Percentiles rank a stretch among this genome's conserved stretches.
Conservation (phyloP, 2,113 vertebrate species). For the Scomber japonicus region DNA sequence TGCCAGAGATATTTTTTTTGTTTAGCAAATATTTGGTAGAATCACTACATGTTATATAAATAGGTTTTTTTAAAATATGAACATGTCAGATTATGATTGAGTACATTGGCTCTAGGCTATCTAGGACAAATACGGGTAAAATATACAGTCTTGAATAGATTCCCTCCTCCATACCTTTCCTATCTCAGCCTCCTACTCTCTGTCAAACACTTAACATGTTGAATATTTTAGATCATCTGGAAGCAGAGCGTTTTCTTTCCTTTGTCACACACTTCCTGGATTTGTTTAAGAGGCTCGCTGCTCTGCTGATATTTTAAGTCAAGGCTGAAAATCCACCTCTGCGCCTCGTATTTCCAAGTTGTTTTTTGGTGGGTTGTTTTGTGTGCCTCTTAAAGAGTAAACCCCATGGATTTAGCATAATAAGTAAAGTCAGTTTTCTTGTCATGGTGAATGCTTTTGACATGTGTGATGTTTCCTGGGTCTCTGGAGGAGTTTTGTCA, state of each 20-base stretch:
- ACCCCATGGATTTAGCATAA: too few relatives aligned
- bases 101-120: too few relatives aligned
- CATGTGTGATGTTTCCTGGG: too few relatives aligned
- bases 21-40: too few relatives aligned
- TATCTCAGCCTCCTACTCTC: constrained; percentile 11
- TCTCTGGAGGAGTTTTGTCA: too few relatives aligned
- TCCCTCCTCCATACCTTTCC: neutral
- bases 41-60: too few relatives aligned
- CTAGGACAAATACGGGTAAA: neutral
- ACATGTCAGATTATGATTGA: too few relatives aligned
- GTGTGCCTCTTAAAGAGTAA: neutral
- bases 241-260: constrained; percentile 27
- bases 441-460: too few relatives aligned
- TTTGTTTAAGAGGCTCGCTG: constrained; percentile 42
- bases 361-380: neutral
- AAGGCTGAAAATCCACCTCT: neutral
- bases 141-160: neutral
- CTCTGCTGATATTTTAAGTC: constrained; percentile 15
- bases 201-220: neutral
- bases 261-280: constrained; percentile 45
- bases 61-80: neutral
- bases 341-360: neutral
- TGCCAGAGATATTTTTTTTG: too few relatives aligned
- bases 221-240: constrained; percentile 25
- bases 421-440: too few relatives aligned